Conservation (phyloP, 2,888 invertebrate genomes). For the Leucania comma region DNA sequence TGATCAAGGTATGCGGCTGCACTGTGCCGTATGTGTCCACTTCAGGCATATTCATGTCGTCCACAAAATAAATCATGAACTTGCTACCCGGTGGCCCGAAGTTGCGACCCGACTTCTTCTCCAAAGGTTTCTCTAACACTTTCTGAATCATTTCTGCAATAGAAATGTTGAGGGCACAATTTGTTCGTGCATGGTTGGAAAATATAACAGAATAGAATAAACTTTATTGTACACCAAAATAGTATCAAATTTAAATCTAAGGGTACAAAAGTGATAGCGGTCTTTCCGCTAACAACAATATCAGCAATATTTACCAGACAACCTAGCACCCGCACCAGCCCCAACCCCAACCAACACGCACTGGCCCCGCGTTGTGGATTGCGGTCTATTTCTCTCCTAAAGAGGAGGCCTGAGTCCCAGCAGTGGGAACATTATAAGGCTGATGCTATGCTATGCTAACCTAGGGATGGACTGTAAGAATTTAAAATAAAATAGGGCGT, state of each 20-base stretch:
- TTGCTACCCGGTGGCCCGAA: slow-evolving; percentile 98
- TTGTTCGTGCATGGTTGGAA: background rate
- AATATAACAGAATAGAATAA: background rate
- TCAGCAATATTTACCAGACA: too few species aligned
- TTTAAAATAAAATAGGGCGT: too few species aligned
- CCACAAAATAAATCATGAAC: slow-evolving; percentile 97
- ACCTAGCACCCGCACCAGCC: too few species aligned
- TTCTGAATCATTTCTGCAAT: slow-evolving; percentile 95
- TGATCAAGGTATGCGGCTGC: slow-evolving; percentile 97
- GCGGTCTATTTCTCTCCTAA: too few species aligned
- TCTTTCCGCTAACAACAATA: too few species aligned
- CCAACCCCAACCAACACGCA: too few species aligned
- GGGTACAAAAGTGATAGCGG: too few species aligned
- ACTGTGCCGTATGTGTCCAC: slow-evolving; percentile 98
- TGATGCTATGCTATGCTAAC: too few species aligned
- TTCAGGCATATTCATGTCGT: slow-evolving; percentile 99
- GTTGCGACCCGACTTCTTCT: slow-evolving; percentile 98
- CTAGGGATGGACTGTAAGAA: too few species aligned
- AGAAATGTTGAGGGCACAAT: background rate
- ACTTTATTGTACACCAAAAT: background rate
- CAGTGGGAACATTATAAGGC: too few species aligned
- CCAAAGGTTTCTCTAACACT: slow-evolving; percentile 97
- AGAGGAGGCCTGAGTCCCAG: too few species aligned
- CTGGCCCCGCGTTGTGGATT: too few species aligned
- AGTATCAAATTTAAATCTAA: background rate